These are phyloP conservation scores for Seira ritae DNA, from an alignment of 2,888 invertebrate genomes.

Conservation along the genomic window DNA sequence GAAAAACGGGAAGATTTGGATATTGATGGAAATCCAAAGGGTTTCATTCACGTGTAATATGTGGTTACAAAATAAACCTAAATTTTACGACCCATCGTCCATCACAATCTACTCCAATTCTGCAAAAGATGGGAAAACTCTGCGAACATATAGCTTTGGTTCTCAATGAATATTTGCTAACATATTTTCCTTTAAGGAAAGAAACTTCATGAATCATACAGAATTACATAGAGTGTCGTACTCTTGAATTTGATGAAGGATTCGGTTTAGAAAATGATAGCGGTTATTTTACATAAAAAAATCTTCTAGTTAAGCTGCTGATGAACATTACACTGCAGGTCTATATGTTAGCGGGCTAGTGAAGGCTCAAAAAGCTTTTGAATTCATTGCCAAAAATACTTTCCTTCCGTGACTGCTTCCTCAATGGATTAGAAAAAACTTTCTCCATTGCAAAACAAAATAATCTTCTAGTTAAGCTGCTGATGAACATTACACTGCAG, in stretches of 20 bases:
- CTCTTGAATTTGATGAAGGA: no score
- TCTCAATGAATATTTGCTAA: not conserved
- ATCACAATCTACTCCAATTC: conserved; percentile 50
- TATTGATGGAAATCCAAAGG: conserved; percentile 34
- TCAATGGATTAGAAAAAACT: no score
- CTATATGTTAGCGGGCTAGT: not conserved
- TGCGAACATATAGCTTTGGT: not conserved
- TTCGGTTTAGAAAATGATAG: no score
- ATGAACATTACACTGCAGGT: no score
- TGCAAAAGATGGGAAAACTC: conserved; percentile 24
- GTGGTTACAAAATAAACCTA: conserved; percentile 19
- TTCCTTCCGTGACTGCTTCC: no score
- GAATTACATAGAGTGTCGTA: no score
- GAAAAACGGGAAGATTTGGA: not conserved
- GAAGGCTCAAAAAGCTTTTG: no score
- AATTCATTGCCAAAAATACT: no score
- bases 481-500: no score
- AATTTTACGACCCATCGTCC: conserved; percentile 44
- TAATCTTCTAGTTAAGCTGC: not conserved
- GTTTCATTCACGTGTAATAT: not conserved
- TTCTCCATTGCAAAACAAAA: no score
- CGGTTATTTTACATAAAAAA: not conserved
- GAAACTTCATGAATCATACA: not conserved
- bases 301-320: conserved; percentile 1
- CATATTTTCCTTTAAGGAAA: not conserved